Evolutionary conservation across 2,888 invertebrate genomes (phyloP).

Genomic region (Drosophila peninsularis): DNA sequence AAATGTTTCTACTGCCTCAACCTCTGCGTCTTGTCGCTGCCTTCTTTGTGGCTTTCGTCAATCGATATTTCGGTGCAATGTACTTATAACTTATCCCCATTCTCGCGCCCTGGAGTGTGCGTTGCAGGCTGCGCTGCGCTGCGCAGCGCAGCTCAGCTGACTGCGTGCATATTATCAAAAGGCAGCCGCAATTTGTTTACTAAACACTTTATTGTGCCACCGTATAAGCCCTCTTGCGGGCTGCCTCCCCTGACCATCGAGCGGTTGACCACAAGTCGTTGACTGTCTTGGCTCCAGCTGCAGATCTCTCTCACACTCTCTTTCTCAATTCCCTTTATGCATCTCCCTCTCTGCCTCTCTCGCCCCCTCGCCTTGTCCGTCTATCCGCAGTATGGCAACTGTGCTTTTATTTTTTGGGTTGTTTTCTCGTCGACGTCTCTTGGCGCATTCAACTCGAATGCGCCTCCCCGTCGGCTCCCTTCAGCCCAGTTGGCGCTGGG

Average conservation of each 20-base stretch:
- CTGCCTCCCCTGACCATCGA: slow-evolving; percentile 1
- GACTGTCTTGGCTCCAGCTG: slow-evolving; percentile 47
- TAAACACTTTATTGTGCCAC: slow-evolving; percentile 80
- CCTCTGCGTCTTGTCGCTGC: slow-evolving; percentile 29
- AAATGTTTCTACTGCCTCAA: too few species aligned
- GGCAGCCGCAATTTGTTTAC: slow-evolving; percentile 79
- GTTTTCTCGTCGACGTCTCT: slow-evolving; percentile 31
- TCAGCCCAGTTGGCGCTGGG: slow-evolving; percentile 1
- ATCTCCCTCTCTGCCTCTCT: neutral
- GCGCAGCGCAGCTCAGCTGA: slow-evolving; percentile 32
- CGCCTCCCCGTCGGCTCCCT: slow-evolving; percentile 10
- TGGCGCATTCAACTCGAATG: slow-evolving; percentile 58
- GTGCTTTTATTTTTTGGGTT: slow-evolving; percentile 35
- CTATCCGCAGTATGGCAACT: slow-evolving; percentile 46
- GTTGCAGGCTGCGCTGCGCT: slow-evolving; percentile 26
- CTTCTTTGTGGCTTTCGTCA: slow-evolving; percentile 67
- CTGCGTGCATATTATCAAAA: slow-evolving; percentile 71
- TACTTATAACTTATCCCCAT: slow-evolving; percentile 66
- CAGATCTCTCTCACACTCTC: slow-evolving; percentile 15
- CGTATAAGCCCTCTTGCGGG: slow-evolving; percentile 34
- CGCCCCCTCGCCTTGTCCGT: slow-evolving; percentile 4
- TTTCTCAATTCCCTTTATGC: slow-evolving; percentile 15
- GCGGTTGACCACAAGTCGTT: slow-evolving; percentile 57
- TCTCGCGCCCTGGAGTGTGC: slow-evolving; percentile 18
- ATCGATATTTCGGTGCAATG: slow-evolving; percentile 80